Percentiles rank a stretch among this genome's conserved stretches.
Evolutionary conservation across 2,797 vertebrate species (phyloP).

Genomic region (Galago senegalensis): DNA sequence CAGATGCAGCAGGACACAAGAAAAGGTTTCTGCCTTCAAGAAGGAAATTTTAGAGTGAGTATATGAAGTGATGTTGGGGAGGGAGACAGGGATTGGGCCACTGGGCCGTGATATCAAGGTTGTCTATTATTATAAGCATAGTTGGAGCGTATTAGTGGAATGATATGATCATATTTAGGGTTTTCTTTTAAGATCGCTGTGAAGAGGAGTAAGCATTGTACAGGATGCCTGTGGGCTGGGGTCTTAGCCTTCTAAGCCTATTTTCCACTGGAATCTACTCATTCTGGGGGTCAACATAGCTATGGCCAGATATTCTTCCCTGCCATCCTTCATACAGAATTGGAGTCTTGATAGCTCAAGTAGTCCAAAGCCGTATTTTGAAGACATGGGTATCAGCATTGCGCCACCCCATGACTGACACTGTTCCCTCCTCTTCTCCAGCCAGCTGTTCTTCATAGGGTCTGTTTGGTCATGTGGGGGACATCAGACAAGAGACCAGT

Average conservation of each 20-base stretch:
- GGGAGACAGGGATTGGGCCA: background rate
- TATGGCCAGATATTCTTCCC: background rate
- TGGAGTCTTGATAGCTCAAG: background rate
- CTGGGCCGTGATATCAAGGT: background rate
- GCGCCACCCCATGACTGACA: background rate
- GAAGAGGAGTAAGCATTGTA: background rate
- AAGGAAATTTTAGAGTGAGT: conserved; percentile 6
- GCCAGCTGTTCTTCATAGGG: background rate
- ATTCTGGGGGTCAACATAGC: background rate
- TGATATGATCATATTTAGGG: background rate
- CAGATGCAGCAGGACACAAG: background rate
- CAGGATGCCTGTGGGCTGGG: background rate
- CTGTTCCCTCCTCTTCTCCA: background rate
- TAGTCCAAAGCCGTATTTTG: background rate
- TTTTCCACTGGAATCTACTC: conserved; percentile 1
- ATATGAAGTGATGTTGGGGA: background rate
- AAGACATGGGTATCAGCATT: background rate
- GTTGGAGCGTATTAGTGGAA: background rate
- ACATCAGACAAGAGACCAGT: background rate
- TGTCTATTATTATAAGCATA: background rate
- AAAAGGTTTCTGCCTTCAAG: conserved; percentile 40
- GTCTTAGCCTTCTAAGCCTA: background rate
- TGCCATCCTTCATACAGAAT: background rate
- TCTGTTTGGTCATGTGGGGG: background rate
- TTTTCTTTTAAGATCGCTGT: background rate